Base-by-base conservation (phyloP, 2,797 vertebrate genomes). In the Avahi laniger region DNA sequence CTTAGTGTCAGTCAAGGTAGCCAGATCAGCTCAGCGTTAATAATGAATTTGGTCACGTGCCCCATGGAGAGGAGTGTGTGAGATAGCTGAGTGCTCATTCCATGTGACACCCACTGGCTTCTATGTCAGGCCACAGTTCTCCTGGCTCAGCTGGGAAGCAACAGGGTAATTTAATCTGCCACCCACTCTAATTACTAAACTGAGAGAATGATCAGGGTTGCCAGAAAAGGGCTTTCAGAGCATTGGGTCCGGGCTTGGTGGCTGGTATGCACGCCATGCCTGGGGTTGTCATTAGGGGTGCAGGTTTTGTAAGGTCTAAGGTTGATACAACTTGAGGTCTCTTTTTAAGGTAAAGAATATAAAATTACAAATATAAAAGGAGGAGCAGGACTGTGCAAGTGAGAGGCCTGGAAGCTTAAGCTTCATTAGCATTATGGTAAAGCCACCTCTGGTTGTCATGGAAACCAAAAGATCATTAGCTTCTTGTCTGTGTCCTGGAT, bases 111-210 rank as follows among this genome's bases (percentile, higher is more conserved):
- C 97, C 98, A 98, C 98, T 96, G 97, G 98, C 98, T 98, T 98
- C 98, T 96, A 95, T 91, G 93, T 97, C 97, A 92, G 89, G 91
- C 94, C 70, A 73, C 48, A 59, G 95, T 72, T 89, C 85, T 94
- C 95, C 89, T 30, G 92, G 95, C 97, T 95, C 95, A 87, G 78
- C 97, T 95, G 98, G 98, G 98, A 99, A 99, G 98, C 59, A 78
- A 94, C 82, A 93, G 84, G 61, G 96, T 92, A 96, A 97, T 90
- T 97, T 88, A 98, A 99, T 98, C 98, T 82, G 96, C 98, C 79
- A 81, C 88, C 97, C 96, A 97, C 86, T 98, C 98, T 99, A 98
- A 99, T 98, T 98, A 98, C 98, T 98, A 97, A 98, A 99, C 98
- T 97, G 99, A 98, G 98, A 98, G 98, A 98, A 98, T 99, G 98